Conservation (phyloP, 2,797 vertebrate genomes). For the Alfaro cultratus region DNA sequence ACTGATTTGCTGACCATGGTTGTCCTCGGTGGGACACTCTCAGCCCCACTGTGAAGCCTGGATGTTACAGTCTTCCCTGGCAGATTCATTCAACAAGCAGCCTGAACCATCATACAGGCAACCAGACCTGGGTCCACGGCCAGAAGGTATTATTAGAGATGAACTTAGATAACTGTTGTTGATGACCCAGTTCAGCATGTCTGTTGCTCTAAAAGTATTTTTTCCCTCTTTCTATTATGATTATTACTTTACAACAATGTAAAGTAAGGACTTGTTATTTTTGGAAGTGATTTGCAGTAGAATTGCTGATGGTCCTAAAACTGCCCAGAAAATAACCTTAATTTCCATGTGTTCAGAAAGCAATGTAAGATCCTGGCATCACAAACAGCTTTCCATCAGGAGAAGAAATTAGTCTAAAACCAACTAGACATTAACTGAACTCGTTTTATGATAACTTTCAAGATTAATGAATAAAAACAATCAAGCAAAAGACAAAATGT, state of each 20-base stretch:
- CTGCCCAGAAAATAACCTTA: background rate
- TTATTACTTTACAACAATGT: conserved; percentile 58
- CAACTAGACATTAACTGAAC: background rate
- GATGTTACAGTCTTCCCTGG: conserved; percentile 52
- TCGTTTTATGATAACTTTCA: background rate
- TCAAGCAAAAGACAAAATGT: background rate
- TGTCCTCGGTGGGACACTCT: conserved; percentile 67
- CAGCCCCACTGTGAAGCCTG: conserved; percentile 50
- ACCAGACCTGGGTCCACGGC: conserved; percentile 67
- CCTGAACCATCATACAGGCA: conserved; percentile 63
- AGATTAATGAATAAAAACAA: background rate
- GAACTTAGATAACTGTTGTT: conserved; percentile 74
- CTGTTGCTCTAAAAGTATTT: conserved; percentile 55
- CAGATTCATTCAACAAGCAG: conserved; percentile 76
- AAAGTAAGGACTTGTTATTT: conserved; percentile 50
- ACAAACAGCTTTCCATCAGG: background rate
- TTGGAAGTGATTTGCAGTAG: conserved; percentile 41
- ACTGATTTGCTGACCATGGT: conserved; percentile 76
- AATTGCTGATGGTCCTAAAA: conserved; percentile 41
- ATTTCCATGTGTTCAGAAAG: conserved; percentile 10
- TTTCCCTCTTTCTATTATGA: conserved; percentile 52
- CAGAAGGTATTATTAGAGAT: conserved; percentile 75
- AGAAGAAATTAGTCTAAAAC: background rate
- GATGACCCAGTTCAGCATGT: conserved; percentile 76
- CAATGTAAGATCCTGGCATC: background rate